Evolutionary conservation across 2,113 vertebrate genomes (phyloP), one percentile per base, ranked within the genome.

Genomic region (Andinoacara biseriatus): DNA sequence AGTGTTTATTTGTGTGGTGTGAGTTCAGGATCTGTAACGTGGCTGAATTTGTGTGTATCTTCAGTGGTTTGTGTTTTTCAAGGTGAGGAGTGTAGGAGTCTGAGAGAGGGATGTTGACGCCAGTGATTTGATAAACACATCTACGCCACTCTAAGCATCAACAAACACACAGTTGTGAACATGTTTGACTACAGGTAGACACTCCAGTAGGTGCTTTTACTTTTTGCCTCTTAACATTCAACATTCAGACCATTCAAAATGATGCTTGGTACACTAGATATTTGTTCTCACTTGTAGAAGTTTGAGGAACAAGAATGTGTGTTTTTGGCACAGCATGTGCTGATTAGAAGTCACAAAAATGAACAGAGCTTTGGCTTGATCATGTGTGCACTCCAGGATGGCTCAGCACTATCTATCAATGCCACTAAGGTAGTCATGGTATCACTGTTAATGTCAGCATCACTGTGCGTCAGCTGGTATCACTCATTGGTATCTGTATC

Each of bases 401-500:
- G 78, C 82, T 80, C 17, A 9, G 58, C 10, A 0, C 86, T 83
- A 92, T 94, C 76, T 77, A 80, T 93, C 92, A 92, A 13, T 85
- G 92, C 90, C 92, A 92, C 81, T 87, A 89, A 91, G 86, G 91
- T 92, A 91, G 83, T 62, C 78, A 7, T 2, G 74, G 80, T 94
- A 93, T 92, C 90, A 92, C 78, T 83, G 89, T 86, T 90, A 63
- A 78, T 92, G 90, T 93, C 91, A 92, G 90, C 90, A 88, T 93
- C 83, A 62, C 84, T 81, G 79, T 87, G 90, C 52, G 92, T 94
- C 94, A 93, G 92, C 94, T 95, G 93, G 90, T 93, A 93, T 94
- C 89, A 79, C 87, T 95, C 93, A 93, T 43, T 90, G 91, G 83
- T 94, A 93, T 94, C 94, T 92, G 84, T 82, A 83, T 90, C 86